A percentile compares a stretch with the other conserved stretches of the same genome.
These are phyloP conservation scores for Plutomurus gul DNA, from an alignment of 1,140 invertebrate species.

Conservation along the genomic window DNA sequence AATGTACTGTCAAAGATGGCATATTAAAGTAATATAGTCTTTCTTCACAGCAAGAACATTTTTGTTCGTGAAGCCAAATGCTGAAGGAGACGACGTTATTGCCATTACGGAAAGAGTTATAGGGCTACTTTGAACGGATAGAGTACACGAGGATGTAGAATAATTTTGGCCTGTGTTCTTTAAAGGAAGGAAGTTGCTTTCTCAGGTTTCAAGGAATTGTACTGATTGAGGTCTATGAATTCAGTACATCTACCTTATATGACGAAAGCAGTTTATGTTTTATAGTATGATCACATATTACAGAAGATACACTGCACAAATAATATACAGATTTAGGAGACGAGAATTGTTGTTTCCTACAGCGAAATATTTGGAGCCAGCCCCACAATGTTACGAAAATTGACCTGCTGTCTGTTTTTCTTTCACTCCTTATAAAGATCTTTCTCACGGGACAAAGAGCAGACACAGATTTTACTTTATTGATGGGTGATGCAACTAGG, in stretches of 20 bases:
- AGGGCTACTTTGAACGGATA: too few species aligned
- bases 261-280: not conserved
- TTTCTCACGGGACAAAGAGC: not conserved
- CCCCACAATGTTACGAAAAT: conserved; percentile 5
- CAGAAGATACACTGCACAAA: not conserved
- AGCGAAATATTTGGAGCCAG: too few species aligned
- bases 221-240: not conserved
- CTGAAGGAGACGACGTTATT: too few species aligned
- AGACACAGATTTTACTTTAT: too few species aligned
- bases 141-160: not conserved
- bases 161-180: not conserved
- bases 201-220: conserved; percentile 24
- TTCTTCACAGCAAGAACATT: not conserved
- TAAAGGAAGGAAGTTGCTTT: conserved; percentile 29
- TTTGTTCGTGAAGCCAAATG: conserved; percentile 2
- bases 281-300: not conserved
- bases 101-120: too few species aligned
- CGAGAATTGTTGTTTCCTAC: too few species aligned
- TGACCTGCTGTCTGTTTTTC: not conserved
- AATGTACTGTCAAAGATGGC: not conserved
- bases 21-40: not conserved
- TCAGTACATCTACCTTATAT: not conserved
- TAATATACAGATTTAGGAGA: too few species aligned
- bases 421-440: conserved; percentile 8
- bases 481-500: too few species aligned